A percentile compares a stretch with the other conserved stretches of the same genome.
Conservation (phyloP, 2,113 vertebrate species). For the Piaya cayana region DNA sequence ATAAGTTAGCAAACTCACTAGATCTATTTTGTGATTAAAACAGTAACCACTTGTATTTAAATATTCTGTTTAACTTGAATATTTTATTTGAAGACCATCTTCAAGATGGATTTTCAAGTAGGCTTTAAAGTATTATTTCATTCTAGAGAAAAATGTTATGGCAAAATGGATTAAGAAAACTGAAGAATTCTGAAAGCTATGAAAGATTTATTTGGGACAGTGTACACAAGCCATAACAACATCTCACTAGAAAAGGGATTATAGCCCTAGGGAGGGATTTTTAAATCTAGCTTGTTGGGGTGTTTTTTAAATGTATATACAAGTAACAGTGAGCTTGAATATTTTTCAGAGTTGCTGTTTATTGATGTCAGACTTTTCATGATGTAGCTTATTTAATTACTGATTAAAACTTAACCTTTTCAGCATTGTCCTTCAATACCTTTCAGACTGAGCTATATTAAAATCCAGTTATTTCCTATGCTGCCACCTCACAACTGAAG, state of each 20-base stretch:
- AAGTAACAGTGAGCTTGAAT: background rate
- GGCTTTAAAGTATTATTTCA: background rate
- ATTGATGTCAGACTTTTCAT: background rate
- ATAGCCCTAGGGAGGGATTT: background rate
- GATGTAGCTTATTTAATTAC: background rate
- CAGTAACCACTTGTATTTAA: background rate
- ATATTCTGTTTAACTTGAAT: background rate
- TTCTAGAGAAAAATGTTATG: background rate
- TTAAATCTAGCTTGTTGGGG: background rate
- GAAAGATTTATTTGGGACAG: background rate
- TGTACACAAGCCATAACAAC: background rate
- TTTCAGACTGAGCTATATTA: background rate
- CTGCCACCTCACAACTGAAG: background rate
- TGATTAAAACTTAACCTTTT: background rate
- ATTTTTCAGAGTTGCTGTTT: background rate
- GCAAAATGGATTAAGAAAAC: background rate
- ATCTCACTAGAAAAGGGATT: background rate
- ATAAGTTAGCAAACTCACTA: background rate
- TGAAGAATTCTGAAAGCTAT: background rate
- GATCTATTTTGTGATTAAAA: conserved; percentile 8
- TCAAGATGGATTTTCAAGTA: background rate
- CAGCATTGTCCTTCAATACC: background rate
- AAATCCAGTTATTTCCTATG: background rate
- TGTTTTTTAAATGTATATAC: background rate
- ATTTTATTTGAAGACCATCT: background rate